A percentile compares a stretch with the other conserved stretches of the same genome.
phyloP scores from a whole-genome alignment of 1,140 invertebrate species.

The Micrasema longulum region DNA sequence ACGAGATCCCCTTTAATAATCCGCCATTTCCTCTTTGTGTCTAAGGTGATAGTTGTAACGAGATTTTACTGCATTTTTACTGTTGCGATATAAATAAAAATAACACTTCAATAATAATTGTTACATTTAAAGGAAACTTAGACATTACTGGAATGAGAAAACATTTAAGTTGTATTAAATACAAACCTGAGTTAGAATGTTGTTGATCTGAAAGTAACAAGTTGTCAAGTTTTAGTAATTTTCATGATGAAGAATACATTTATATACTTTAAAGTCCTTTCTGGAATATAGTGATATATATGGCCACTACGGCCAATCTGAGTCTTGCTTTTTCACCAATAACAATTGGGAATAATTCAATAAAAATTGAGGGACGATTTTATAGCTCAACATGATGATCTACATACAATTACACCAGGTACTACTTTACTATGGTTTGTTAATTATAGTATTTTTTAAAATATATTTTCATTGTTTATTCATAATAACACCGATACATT shows the following conservation, averaged over 20 bases:
- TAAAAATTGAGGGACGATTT: too few relatives aligned
- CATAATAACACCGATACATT: not conserved
- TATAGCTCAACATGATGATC: too few relatives aligned
- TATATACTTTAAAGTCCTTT: too few relatives aligned
- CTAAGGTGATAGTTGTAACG: slow-evolving; percentile 63
- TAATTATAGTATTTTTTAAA: too few relatives aligned
- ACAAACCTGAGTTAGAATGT: slow-evolving; percentile 53
- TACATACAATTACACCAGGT: too few relatives aligned
- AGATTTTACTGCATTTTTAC: slow-evolving; percentile 58
- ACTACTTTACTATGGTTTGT: too few relatives aligned
- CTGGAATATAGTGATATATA: too few relatives aligned
- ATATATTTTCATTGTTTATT: too few relatives aligned
- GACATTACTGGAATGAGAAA: slow-evolving; percentile 43
- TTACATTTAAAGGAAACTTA: slow-evolving; percentile 14
- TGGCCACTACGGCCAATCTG: too few relatives aligned
- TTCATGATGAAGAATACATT: not conserved
- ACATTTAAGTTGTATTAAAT: slow-evolving; percentile 38
- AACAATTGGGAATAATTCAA: too few relatives aligned
- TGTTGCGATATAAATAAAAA: slow-evolving; percentile 23
- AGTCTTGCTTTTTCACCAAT: too few relatives aligned
- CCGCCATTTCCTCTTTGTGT: slow-evolving; percentile 54
- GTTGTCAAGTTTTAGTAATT: slow-evolving; percentile 36
- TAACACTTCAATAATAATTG: slow-evolving; percentile 34
- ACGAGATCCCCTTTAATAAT: slow-evolving; percentile 49
- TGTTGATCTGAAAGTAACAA: slow-evolving; percentile 51